Base-by-base conservation (phyloP, 2,113 vertebrate genomes). In the Maccullochella peelii region DNA sequence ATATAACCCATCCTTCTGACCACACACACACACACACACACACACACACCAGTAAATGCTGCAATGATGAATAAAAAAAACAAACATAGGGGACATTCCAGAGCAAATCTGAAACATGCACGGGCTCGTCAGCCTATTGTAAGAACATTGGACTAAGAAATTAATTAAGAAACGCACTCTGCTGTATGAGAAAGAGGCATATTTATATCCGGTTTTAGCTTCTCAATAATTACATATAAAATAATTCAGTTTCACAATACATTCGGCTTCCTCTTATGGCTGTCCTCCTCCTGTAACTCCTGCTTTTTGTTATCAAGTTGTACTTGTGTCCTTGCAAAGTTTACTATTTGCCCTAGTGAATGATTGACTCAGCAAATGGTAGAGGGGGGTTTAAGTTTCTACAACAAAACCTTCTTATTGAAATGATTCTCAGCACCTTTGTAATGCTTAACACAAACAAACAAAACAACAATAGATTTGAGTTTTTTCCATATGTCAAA, bases 261-360 rank as follows among this genome's bases (percentile, higher is more conserved):
- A 62, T 38, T 72, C 0, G 0, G 14, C 16, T 36, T 52, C 78
- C 14, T 74, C 9, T 57, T 77, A 38, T 38, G 50, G 11, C 33
- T 79, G 62, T n/a, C 65, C 38, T 50, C n/a, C 23, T 25, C 23
- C 15, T 67, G 27, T 55, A 36, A 67, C 58, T n/a, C 23, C 47
- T 7, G 18, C 73, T 33, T 27, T 88, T 74, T 82, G 62, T 93
- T 92, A 92, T 94, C 92, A 87, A 54, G 76, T 84, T 92, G 87
- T 85, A 93, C 93, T 92, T 92, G 92, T 89, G 92, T 85, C 93
- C 90, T 85, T 83, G 76, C 20, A 55, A 83, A 85, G 87, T 89
- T 88, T 84, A 77, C 78, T 91, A 25, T 95, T 94, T 94, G 80
- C 77, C 73, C 52, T n/a, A 55, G 93, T 93, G 59, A 95, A 96